Conservation (phyloP, 2,888 invertebrate genomes). For the Dicranocentrus wangi region DNA sequence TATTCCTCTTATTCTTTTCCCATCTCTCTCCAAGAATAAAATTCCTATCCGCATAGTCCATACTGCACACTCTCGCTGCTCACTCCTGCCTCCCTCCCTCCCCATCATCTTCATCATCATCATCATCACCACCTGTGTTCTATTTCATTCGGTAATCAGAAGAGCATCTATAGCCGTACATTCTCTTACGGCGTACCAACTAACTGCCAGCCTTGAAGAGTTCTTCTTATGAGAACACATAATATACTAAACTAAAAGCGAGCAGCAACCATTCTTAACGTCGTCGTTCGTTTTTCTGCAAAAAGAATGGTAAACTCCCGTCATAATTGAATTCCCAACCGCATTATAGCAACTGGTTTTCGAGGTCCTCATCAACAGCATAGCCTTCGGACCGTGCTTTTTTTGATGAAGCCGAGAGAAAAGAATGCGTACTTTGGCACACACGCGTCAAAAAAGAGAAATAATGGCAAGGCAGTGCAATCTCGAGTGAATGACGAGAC, state of each 20-base stretch:
- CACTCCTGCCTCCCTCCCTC: no score
- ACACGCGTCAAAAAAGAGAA: not conserved
- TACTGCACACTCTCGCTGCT: no score
- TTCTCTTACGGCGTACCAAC: no score
- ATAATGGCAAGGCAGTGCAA: not conserved
- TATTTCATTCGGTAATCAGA: no score
- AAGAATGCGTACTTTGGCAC: conserved; percentile 40
- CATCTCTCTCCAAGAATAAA: no score
- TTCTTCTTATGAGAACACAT: conserved; percentile 50
- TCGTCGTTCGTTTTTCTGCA: not conserved
- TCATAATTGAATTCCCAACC: conserved; percentile 60
- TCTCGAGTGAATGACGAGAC: conserved; percentile 1
- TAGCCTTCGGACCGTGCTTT: conserved; percentile 57
- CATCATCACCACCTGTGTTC: no score
- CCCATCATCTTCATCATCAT: no score
- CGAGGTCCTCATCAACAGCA: conserved; percentile 55
- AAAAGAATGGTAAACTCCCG: conserved; percentile 50
- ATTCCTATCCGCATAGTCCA: no score
- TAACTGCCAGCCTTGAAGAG: conserved; percentile 41
- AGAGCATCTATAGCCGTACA: no score
- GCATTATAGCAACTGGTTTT: conserved; percentile 64
- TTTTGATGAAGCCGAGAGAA: conserved; percentile 41
- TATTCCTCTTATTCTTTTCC: no score
- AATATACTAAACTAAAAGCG: no score
- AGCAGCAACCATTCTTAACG: no score